A percentile compares a stretch with the other conserved stretches of the same genome.
These are phyloP conservation scores for Psittacula echo DNA, from an alignment of 2,797 vertebrate species.

Conservation along the genomic window DNA sequence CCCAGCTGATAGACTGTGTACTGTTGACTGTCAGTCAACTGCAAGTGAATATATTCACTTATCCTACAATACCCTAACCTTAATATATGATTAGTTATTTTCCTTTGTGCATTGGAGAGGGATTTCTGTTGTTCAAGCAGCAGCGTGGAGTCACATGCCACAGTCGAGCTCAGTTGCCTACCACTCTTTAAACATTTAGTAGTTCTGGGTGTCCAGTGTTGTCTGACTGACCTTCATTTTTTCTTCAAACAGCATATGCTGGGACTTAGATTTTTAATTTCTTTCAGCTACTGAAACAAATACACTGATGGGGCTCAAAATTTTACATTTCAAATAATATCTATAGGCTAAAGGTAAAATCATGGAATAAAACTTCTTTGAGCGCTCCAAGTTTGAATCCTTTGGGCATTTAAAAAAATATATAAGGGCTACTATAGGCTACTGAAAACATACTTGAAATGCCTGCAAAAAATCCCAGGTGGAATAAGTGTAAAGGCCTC, in stretches of 20 bases:
- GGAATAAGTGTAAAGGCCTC: constrained; percentile 9
- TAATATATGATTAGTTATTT: neutral
- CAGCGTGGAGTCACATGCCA: neutral
- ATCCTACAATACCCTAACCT: neutral
- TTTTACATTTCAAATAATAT: neutral
- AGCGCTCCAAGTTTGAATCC: neutral
- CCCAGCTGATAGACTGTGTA: constrained; percentile 1
- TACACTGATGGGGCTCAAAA: neutral
- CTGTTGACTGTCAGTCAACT: constrained; percentile 5
- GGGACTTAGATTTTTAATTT: constrained; percentile 34
- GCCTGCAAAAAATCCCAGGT: constrained; percentile 25
- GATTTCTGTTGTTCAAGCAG: neutral
- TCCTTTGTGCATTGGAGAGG: neutral
- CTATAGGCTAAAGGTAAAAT: neutral
- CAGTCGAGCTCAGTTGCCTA: neutral
- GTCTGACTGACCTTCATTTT: constrained; percentile 24
- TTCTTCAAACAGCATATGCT: neutral
- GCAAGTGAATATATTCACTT: neutral
- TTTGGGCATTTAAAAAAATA: neutral
- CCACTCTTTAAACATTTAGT: neutral
- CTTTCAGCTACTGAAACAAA: constrained; percentile 3
- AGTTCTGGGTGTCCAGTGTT: neutral
- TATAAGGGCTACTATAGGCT: neutral
- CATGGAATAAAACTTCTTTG: constrained; percentile 1
- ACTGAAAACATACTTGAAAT: constrained; percentile 58